Conservation (phyloP, 2,888 invertebrate species). For the Drosophila paranaensis region DNA sequence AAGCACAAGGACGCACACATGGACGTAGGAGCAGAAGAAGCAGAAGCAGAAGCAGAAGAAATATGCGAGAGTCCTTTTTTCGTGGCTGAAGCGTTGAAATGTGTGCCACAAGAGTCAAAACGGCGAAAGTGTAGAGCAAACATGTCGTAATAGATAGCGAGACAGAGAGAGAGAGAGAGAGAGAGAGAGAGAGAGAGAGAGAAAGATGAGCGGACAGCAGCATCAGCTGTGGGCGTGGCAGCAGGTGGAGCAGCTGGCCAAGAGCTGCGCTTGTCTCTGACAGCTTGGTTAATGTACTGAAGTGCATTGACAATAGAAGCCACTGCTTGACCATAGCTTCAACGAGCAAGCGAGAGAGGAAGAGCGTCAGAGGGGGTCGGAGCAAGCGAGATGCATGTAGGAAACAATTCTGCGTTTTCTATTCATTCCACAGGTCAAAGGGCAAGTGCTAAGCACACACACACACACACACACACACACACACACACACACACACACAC, state of each 20-base stretch:
- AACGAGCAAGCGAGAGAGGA: background rate
- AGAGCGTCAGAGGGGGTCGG: background rate
- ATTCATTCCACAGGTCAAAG: constrained; percentile 53
- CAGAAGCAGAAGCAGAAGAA: constrained; percentile 14
- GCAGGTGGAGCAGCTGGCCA: constrained; percentile 15
- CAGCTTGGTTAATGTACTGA: constrained; percentile 71
- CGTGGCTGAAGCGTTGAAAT: constrained; percentile 35
- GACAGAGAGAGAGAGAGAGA: constrained; percentile 17
- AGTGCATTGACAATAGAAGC: constrained; percentile 76
- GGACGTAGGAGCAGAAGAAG: background rate
- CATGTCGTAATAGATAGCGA: constrained; percentile 69
- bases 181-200: background rate
- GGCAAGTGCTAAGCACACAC: constrained; percentile 63
- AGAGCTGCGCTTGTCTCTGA: constrained; percentile 60
- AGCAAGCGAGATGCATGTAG: constrained; percentile 20
- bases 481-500: background rate
- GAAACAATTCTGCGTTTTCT: constrained; percentile 41
- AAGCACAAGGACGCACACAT: constrained; percentile 5
- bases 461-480: too few species aligned
- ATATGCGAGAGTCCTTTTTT: constrained; percentile 23
- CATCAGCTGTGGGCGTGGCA: constrained; percentile 10
- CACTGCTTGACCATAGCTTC: constrained; percentile 59
- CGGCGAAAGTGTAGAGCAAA: constrained; percentile 73
- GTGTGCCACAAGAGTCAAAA: constrained; percentile 49
- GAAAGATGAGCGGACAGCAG: background rate